A percentile compares a stretch with the other conserved stretches of the same genome.
Conservation (phyloP, 2,113 vertebrate species). For the Dicentrarchus labrax region DNA sequence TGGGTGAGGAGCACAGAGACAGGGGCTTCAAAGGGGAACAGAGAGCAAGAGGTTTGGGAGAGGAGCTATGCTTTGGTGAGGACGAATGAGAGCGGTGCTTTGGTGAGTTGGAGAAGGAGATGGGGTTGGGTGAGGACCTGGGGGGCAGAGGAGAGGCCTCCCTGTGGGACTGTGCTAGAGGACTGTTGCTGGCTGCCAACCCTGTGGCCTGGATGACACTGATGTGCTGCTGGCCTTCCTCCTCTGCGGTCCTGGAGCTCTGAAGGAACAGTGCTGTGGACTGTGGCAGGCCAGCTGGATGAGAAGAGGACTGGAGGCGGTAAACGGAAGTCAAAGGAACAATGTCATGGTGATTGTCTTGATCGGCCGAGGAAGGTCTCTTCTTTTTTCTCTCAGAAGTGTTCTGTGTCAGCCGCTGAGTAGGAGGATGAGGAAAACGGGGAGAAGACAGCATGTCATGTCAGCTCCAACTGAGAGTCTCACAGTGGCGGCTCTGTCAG, state of each 20-base stretch:
- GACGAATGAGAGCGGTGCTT: constrained; percentile 86
- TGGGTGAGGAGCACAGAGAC: constrained; percentile 83
- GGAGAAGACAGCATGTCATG: constrained; percentile 70
- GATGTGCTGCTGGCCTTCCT: constrained; percentile 91
- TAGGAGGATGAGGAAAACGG: constrained; percentile 63
- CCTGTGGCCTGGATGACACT: constrained; percentile 95
- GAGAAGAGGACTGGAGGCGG: constrained; percentile 87
- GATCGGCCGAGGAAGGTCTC: constrained; percentile 83
- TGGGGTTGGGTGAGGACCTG: constrained; percentile 85
- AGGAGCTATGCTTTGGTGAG: constrained; percentile 82
- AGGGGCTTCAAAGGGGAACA: constrained; percentile 85
- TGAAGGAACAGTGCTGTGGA: constrained; percentile 89
- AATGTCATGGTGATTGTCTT: constrained; percentile 86
- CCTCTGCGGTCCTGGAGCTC: constrained; percentile 89
- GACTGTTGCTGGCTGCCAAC: constrained; percentile 87
- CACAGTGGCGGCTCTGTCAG: constrained; percentile 70
- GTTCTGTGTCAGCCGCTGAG: constrained; percentile 90
- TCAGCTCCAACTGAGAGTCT: constrained; percentile 56
- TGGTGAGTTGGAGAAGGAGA: constrained; percentile 82
- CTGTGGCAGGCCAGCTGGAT: constrained; percentile 88
- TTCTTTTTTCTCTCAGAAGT: constrained; percentile 85
- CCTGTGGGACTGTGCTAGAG: constrained; percentile 87
- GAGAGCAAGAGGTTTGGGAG: constrained; percentile 87
- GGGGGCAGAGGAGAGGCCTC: constrained; percentile 87
- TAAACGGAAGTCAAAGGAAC: constrained; percentile 85